Evolutionary conservation across 2,113 vertebrate species (phyloP).

Genomic region (Notothenia rossii): DNA sequence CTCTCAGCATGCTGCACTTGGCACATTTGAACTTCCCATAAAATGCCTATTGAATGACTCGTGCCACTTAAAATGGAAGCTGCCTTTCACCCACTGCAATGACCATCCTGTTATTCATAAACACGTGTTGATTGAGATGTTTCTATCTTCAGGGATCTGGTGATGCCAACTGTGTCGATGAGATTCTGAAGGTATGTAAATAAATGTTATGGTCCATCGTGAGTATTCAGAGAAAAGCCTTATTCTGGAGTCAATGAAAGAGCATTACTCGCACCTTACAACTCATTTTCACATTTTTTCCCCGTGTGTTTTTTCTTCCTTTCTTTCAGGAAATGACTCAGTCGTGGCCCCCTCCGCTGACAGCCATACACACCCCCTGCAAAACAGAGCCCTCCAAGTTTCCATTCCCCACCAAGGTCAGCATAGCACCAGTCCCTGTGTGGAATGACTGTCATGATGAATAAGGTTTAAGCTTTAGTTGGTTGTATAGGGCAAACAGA

Average conservation of each 20-base stretch:
- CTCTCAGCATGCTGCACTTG: slow-evolving; percentile 3
- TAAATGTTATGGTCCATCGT: neutral
- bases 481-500: neutral
- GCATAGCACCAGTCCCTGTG: slow-evolving; percentile 50
- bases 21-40: slow-evolving; percentile 29
- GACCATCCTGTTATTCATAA: slow-evolving; percentile 30
- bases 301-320: neutral
- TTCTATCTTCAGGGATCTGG: slow-evolving; percentile 88
- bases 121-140: slow-evolving; percentile 38
- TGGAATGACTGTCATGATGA: slow-evolving; percentile 10
- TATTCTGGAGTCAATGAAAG: neutral
- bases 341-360: slow-evolving; percentile 97
- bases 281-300: slow-evolving; percentile 34
- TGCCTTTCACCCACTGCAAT: slow-evolving; percentile 43
- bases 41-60: slow-evolving; percentile 54
- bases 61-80: slow-evolving; percentile 44
- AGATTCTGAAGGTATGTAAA: slow-evolving; percentile 95
- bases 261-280: slow-evolving; percentile 14
- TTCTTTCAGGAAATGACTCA: slow-evolving; percentile 96
- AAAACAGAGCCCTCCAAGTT: slow-evolving; percentile 99
- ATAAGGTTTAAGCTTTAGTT: neutral
- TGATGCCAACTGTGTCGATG: slow-evolving; percentile 97
- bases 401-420: slow-evolving; percentile 98
- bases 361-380: slow-evolving; percentile 98
- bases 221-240: neutral